phyloP scores from a whole-genome alignment of 2,797 vertebrate species.

The Rachycentron canadum region DNA sequence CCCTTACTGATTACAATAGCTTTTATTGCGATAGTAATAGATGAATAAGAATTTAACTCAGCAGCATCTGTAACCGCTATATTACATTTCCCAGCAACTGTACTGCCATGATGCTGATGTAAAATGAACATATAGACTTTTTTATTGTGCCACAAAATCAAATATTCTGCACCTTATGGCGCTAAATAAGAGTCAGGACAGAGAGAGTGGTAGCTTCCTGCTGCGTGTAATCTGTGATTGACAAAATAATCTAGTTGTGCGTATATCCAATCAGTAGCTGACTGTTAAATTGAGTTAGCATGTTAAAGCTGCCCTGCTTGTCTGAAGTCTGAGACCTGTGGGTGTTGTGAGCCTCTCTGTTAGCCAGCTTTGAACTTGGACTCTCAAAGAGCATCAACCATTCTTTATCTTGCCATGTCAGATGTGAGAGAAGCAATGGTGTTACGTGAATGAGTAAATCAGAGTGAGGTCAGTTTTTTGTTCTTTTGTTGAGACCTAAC shows the following conservation, averaged over 20 bases:
- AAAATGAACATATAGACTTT: background rate
- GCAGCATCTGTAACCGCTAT: background rate
- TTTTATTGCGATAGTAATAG: too few relatives aligned
- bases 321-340: conserved; percentile 52
- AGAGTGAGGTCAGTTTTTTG: background rate
- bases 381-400: conserved; percentile 23
- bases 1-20: too few relatives aligned
- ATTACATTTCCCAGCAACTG: background rate
- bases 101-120: conserved; percentile 7
- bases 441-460: conserved; percentile 2
- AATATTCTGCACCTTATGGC: conserved; percentile 10
- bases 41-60: conserved; percentile 7
- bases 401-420: background rate
- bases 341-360: conserved; percentile 10
- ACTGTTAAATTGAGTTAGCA: conserved; percentile 79
- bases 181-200: background rate
- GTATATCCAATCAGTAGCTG: conserved; percentile 77
- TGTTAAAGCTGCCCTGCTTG: conserved; percentile 70
- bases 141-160: background rate
- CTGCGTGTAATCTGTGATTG: conserved; percentile 47
- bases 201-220: conserved; percentile 13
- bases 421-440: background rate
- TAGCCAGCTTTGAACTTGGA: conserved; percentile 26
- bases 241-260: conserved; percentile 71
- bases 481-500: conserved; percentile 8